These are phyloP conservation scores for Phycodurus eques DNA, from an alignment of 2,113 vertebrate species.

Conservation along the genomic window DNA sequence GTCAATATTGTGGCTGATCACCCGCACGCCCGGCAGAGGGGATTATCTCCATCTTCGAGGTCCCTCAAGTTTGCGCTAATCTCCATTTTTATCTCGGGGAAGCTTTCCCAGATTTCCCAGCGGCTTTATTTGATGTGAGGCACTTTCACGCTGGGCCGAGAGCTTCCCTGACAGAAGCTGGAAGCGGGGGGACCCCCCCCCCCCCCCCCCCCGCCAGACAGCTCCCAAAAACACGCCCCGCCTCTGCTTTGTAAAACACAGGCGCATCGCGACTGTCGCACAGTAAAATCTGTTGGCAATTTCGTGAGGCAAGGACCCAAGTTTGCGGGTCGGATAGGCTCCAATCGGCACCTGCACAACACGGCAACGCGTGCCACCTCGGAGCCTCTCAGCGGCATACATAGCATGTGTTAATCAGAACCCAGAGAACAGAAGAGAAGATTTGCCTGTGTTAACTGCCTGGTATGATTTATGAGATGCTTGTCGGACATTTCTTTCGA, in stretches of 20 bases:
- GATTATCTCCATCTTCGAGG: slow-evolving; percentile 51
- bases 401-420: too few species aligned
- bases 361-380: slow-evolving; percentile 29
- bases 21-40: slow-evolving; percentile 16
- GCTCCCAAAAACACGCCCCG: not conserved
- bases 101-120: slow-evolving; percentile 10
- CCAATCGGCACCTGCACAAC: slow-evolving; percentile 39
- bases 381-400: slow-evolving; percentile 15
- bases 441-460: too few species aligned
- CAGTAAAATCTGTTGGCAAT: slow-evolving; percentile 21
- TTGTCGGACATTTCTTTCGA: too few species aligned
- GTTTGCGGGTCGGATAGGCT: slow-evolving; percentile 44
- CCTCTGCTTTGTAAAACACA: slow-evolving; percentile 13
- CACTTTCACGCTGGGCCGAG: not conserved
- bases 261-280: not conserved
- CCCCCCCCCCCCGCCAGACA: slow-evolving; percentile 2
- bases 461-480: too few species aligned
- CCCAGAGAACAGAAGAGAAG: too few species aligned
- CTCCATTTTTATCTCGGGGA: slow-evolving; percentile 8
- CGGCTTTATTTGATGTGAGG: slow-evolving; percentile 23
- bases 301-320: slow-evolving; percentile 30
- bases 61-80: slow-evolving; percentile 24
- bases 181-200: slow-evolving; percentile 30
- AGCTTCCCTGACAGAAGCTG: slow-evolving; percentile 1
- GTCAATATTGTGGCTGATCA: slow-evolving; percentile 41